Base-by-base conservation (phyloP, 2,113 vertebrate species). In the Ciconia boyciana region DNA sequence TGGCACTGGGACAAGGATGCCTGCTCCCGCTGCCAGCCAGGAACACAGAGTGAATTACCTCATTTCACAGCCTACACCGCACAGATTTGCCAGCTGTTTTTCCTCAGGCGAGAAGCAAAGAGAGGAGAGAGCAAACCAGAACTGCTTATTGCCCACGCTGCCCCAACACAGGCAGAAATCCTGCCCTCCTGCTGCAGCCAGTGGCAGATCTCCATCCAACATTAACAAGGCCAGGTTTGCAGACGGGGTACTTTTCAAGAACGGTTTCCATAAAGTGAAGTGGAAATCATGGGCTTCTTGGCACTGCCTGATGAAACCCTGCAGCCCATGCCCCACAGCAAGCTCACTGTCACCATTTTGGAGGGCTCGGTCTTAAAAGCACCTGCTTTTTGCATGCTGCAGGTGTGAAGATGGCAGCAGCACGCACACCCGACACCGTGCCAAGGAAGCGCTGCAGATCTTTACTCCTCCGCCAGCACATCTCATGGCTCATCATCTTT, bases 351-450 rank as follows among this genome's bases (percentile, higher is more conserved):
- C 31, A 77, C 49, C 44, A 22, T 62, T 48, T 28, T 58, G 79
- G 39, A 81, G 25, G 29, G 14, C 20, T 58, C 2, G 1, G 19
- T 28, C 58, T 68, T 46, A 41, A 74, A 68, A 55, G 52, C 26
- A 34, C 10, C 32, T 44, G 58, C 9, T 54, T 29, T 52, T 39
- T n/a, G 54, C 2, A 7, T n/a, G 39, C 44, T 19, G 48, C 26
- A 64, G 55, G 21, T 5, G 21, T 22, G 4, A 55, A 28, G 41
- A 28, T 20, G 54, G 24, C 74, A 44, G 48, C 39, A 44, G 48
- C 39, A 44, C 3, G 5, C 14, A n/a, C 29, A 41, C 5, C 5
- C 0, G 0, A 19, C 36, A 68, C 22, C 7, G 3, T 7, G 7
- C 46, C 10, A 75, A 78, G 20, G 29, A 36, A 69, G 44, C 0